Conservation (phyloP, 2,888 invertebrate species). For the Biston stratarius region DNA sequence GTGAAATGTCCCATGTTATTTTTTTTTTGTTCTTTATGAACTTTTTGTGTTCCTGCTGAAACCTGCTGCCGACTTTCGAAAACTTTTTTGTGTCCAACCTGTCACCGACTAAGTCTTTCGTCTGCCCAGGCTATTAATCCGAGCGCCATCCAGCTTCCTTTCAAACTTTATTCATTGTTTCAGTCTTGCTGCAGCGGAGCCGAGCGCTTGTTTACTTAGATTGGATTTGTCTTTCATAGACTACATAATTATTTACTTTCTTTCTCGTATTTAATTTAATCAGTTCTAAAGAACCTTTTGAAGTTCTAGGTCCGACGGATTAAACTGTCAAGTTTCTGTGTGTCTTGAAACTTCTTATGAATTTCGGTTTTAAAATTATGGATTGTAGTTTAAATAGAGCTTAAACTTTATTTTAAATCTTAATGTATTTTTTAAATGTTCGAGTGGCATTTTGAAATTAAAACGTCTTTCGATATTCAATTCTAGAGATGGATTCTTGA, state of each 20-base stretch:
- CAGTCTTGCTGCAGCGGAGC: constrained; percentile 65
- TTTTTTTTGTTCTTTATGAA: too few relatives aligned
- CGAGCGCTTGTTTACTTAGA: constrained; percentile 62
- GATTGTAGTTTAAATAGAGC: constrained; percentile 13
- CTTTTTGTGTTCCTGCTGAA: background rate
- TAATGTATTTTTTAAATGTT: background rate
- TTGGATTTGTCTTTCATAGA: constrained; percentile 68
- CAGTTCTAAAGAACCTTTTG: constrained; percentile 40
- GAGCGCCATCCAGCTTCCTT: constrained; percentile 59
- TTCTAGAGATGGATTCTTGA: background rate
- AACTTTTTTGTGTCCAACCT: background rate
- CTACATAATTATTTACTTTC: constrained; percentile 56
- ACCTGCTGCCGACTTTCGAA: background rate
- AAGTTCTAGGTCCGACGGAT: constrained; percentile 43
- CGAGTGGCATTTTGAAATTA: background rate
- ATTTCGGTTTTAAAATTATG: constrained; percentile 18
- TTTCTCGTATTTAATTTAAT: constrained; percentile 49
- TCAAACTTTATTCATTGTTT: constrained; percentile 81
- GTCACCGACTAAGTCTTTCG: background rate
- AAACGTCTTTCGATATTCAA: background rate
- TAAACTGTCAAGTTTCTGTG: constrained; percentile 36
- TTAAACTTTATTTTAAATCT: constrained; percentile 5
- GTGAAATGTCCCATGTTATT: too few relatives aligned
- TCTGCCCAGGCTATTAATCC: constrained; percentile 42
- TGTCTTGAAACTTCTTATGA: constrained; percentile 24